Conservation (phyloP, 2,113 vertebrate genomes). For the Otolemur garnettii region DNA sequence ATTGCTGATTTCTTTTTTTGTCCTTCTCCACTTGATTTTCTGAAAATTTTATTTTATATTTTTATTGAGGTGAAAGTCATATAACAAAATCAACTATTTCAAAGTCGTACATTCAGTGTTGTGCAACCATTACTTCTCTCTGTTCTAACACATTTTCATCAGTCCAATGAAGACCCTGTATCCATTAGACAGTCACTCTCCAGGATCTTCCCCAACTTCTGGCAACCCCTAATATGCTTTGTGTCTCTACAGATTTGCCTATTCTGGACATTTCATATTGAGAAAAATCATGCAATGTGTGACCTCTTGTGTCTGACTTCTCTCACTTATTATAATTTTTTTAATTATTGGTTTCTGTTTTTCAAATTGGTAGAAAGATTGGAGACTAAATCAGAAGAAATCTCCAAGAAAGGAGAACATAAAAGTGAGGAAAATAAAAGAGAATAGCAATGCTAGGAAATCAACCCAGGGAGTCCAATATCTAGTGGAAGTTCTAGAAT, state of each 20-base stretch:
- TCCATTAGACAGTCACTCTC: background rate
- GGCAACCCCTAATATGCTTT: background rate
- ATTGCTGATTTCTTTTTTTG: background rate
- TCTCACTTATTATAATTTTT: background rate
- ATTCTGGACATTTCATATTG: background rate
- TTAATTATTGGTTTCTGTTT: background rate
- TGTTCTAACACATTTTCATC: background rate
- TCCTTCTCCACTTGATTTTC: background rate
- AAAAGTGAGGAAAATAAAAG: background rate
- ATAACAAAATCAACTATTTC: background rate
- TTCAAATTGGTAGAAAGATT: background rate
- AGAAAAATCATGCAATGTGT: too few relatives aligned
- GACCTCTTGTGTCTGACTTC: background rate
- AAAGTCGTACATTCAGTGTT: background rate
- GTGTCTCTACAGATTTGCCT: background rate
- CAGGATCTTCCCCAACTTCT: too few relatives aligned
- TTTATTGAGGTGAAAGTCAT: background rate
- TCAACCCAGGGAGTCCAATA: background rate
- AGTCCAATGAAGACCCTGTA: background rate
- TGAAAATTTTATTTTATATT: conserved; percentile 13
- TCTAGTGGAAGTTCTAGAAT: background rate
- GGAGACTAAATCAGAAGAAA: background rate
- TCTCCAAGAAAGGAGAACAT: background rate
- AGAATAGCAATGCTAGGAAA: background rate
- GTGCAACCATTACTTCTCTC: background rate